Conservation (phyloP, 2,888 invertebrate species). For the Oxyteleia sp. region DNA sequence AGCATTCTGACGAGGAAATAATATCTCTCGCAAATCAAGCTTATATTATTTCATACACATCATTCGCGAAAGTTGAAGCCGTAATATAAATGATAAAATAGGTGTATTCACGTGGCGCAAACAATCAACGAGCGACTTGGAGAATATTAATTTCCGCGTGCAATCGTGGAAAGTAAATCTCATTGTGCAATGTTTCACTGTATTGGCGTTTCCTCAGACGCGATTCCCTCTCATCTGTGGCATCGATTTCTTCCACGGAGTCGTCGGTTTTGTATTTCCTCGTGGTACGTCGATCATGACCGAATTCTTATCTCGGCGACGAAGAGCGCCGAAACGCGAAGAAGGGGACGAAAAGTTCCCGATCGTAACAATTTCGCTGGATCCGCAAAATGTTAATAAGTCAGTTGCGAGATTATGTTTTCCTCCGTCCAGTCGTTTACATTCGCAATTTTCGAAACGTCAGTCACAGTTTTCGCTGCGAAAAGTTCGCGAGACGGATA, state of each 20-base stretch:
- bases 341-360: background rate
- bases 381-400: slow-evolving; percentile 34
- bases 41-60: slow-evolving; percentile 47
- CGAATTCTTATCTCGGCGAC: slow-evolving; percentile 39
- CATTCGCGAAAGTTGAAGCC: slow-evolving; percentile 33
- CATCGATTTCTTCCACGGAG: slow-evolving; percentile 48
- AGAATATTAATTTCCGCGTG: slow-evolving; percentile 72
- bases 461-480: slow-evolving; percentile 33
- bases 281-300: slow-evolving; percentile 39
- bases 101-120: slow-evolving; percentile 25
- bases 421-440: slow-evolving; percentile 31
- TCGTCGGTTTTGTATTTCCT: slow-evolving; percentile 17
- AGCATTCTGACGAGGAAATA: slow-evolving; percentile 44
- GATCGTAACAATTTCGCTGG: slow-evolving; percentile 35
- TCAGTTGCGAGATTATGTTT: slow-evolving; percentile 8
- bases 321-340: background rate
- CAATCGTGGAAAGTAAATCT: slow-evolving; percentile 65
- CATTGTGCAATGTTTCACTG: slow-evolving; percentile 61
- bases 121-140: slow-evolving; percentile 50
- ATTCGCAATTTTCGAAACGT: slow-evolving; percentile 49
- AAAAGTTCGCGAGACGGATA: slow-evolving; percentile 9
- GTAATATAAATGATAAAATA: slow-evolving; percentile 64
- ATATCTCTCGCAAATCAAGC: slow-evolving; percentile 45
- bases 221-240: slow-evolving; percentile 26
- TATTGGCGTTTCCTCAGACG: slow-evolving; percentile 48